Percentiles rank a stretch among this genome's conserved stretches.
Conservation (phyloP, 2,797 vertebrate species). For the Babyrousa celebensis region DNA sequence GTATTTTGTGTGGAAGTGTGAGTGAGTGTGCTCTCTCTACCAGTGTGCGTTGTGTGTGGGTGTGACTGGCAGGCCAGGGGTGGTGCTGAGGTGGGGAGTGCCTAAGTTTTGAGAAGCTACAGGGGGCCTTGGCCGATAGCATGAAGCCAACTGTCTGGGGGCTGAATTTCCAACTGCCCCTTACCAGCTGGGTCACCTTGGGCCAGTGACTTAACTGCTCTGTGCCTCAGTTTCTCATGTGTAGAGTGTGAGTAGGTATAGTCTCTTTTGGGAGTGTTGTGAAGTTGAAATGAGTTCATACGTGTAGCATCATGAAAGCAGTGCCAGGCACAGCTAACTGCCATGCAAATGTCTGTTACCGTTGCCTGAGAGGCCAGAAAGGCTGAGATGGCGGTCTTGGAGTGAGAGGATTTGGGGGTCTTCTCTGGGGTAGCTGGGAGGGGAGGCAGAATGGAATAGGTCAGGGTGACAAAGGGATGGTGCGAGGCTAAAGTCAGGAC, state of each 20-base stretch:
- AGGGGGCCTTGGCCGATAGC: neutral
- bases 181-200: neutral
- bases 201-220: neutral
- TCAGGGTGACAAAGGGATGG: neutral
- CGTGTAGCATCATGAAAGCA: neutral
- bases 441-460: neutral
- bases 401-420: neutral
- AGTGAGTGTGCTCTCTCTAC: neutral
- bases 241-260: neutral
- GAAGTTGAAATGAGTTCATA: neutral
- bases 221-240: neutral
- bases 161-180: neutral
- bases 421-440: neutral
- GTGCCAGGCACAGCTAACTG: neutral
- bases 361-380: neutral
- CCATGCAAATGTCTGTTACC: neutral
- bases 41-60: neutral
- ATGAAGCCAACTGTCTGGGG: neutral
- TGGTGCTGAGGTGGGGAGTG: neutral
- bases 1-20: neutral
- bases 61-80: too few relatives aligned
- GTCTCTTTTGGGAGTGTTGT: neutral
- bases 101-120: neutral
- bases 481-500: neutral
- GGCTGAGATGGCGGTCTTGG: fast-evolving